Percentiles rank a stretch among this genome's conserved stretches.
phyloP scores from a whole-genome alignment of 2,113 vertebrate species.

The Paralichthys olivaceus region DNA sequence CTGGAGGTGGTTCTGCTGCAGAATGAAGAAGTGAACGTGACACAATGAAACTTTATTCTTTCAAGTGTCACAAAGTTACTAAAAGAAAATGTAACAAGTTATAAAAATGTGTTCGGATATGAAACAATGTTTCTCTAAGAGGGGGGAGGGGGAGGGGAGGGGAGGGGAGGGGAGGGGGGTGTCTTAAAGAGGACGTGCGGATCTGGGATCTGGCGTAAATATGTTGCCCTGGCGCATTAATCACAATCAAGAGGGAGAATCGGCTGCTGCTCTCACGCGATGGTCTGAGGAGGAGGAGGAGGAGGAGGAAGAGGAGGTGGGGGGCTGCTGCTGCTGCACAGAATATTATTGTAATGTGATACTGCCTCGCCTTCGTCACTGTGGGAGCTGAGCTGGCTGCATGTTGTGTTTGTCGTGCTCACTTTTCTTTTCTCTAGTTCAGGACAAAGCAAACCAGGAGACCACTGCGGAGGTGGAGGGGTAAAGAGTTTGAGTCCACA shows the following conservation, averaged over 20 bases:
- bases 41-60: too few relatives aligned
- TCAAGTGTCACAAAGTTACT: too few relatives aligned
- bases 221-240: slow-evolving; percentile 77
- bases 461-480: too few relatives aligned
- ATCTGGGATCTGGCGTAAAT: slow-evolving; percentile 71
- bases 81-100: too few relatives aligned
- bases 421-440: too few relatives aligned
- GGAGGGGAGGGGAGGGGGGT: too few relatives aligned
- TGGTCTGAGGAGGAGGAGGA: slow-evolving; percentile 71
- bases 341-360: slow-evolving; percentile 82
- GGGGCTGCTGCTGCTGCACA: slow-evolving; percentile 23
- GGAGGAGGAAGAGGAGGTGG: slow-evolving; percentile 8
- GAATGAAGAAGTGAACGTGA: neutral
- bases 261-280: slow-evolving; percentile 83
- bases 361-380: slow-evolving; percentile 43
- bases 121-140: neutral
- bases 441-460: too few relatives aligned
- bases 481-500: too few relatives aligned
- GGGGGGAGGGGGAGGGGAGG: too few relatives aligned
- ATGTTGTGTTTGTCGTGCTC: neutral
- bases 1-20: too few relatives aligned
- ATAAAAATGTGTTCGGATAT: neutral
- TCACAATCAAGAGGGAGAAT: slow-evolving; percentile 78
- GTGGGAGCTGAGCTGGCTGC: slow-evolving; percentile 43
- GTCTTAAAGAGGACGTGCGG: slow-evolving; percentile 50